Percentiles rank a stretch among this genome's conserved stretches.
Conservation (phyloP, 2,113 vertebrate genomes). For the Forbesichthys papilliferus region DNA sequence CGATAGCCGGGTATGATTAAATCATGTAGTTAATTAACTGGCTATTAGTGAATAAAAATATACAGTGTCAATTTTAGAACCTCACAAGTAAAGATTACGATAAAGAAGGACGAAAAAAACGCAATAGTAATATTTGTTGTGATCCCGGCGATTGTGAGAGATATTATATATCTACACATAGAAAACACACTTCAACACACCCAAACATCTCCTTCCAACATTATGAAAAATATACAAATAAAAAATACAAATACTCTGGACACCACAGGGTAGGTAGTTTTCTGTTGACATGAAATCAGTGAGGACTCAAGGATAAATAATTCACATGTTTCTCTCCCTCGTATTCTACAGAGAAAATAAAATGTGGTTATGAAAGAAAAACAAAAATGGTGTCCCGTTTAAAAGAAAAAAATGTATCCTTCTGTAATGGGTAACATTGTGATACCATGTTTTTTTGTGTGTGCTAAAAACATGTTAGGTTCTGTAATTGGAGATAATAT, state of each 20-base stretch:
- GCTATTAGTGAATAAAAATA: slow-evolving; percentile 41
- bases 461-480: slow-evolving; percentile 54
- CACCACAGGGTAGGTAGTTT: slow-evolving; percentile 76
- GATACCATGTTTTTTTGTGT: slow-evolving; percentile 51
- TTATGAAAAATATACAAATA: slow-evolving; percentile 78
- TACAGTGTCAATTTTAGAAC: slow-evolving; percentile 20
- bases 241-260: slow-evolving; percentile 76
- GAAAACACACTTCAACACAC: slow-evolving; percentile 68
- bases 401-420: slow-evolving; percentile 66
- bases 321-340: slow-evolving; percentile 74
- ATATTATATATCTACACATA: slow-evolving; percentile 70
- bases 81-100: slow-evolving; percentile 37
- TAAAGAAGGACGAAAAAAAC: slow-evolving; percentile 31
- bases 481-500: slow-evolving; percentile 23
- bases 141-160: slow-evolving; percentile 63
- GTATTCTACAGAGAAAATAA: slow-evolving; percentile 56
- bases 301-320: slow-evolving; percentile 77
- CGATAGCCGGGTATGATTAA: slow-evolving; percentile 7
- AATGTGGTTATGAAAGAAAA: slow-evolving; percentile 51
- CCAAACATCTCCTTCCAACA: slow-evolving; percentile 71
- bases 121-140: slow-evolving; percentile 54
- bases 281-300: slow-evolving; percentile 76
- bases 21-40: slow-evolving; percentile 17
- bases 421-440: slow-evolving; percentile 70
- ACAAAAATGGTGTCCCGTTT: slow-evolving; percentile 21